Base-by-base conservation (phyloP, 2,888 invertebrate genomes). In the Thelaira solivaga region DNA sequence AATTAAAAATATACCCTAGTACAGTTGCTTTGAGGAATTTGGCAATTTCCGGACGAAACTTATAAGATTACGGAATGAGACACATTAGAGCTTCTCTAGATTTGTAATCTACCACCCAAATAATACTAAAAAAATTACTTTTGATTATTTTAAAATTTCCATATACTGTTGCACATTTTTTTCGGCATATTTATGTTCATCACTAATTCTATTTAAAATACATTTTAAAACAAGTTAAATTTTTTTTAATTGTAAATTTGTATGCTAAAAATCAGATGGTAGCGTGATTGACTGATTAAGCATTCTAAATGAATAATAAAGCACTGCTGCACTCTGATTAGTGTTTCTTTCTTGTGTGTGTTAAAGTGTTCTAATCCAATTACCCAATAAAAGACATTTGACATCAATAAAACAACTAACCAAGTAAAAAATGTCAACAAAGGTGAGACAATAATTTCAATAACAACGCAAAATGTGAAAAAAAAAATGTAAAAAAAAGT, bases 371-470 rank as follows among this genome's bases (percentile, higher is more conserved):
- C 39, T 69, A 78, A 78, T 64, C 78, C 78, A 78, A 78, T 78
- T 78, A 78, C 16, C 36, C 73, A 69, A 69, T 78, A 74, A 78
- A 74, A 39, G 78, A 78, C 78, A 51, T 78, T 74, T 78, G 78
- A 78, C 78, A 78, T 47, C 59, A 78, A 78, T 78, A 78, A 78
- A 55, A 43, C 5, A 49, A 34, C 1, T 11, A 20, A 20, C 6
- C 62, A 55, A 64, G 57, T 20, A 57, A 34, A 13, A 49, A 65
- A 59, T 24, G 24, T 41, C 20, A 51, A 13, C 64, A 65, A 65
- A 57, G 65, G 57, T 65, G 73, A 67, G n/a, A 59, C 13, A 11
- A n/a, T n/a, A n/a, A 24, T 59, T 65, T 65, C 65, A 73, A 61
- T 59, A 51, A 20, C 61, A 51, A 22, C 22, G 51, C 64, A 39